These are phyloP conservation scores for Aspiorhynchus laticeps DNA, from an alignment of 2,113 vertebrate species.

Conservation along the genomic window DNA sequence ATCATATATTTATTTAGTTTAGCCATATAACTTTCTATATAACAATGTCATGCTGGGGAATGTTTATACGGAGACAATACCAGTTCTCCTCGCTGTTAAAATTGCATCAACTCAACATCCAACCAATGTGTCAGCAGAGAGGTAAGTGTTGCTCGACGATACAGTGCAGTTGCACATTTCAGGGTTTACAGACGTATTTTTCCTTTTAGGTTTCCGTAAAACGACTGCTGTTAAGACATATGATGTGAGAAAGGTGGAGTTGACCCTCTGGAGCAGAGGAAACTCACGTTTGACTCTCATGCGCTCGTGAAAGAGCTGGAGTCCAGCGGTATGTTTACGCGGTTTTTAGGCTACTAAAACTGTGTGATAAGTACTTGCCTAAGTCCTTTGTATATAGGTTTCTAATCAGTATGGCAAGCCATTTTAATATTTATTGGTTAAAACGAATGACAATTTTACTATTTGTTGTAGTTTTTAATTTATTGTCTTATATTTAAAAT, in stretches of 20 bases:
- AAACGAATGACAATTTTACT: background rate
- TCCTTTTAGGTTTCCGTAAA: conserved; percentile 74
- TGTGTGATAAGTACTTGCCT: background rate
- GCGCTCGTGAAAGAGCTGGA: too few species aligned
- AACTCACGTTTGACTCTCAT: too few species aligned
- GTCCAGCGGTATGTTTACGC: too few species aligned
- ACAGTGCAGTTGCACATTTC: background rate
- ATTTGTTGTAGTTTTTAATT: background rate
- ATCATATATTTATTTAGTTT: background rate
- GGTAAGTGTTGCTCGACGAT: conserved; percentile 20
- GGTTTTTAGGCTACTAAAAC: background rate
- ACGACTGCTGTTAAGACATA: conserved; percentile 67
- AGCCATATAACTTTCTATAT: background rate
- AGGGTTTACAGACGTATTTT: background rate
- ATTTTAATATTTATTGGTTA: background rate
- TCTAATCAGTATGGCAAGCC: background rate
- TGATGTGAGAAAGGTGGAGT: conserved; percentile 84
- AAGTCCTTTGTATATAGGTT: too few species aligned
- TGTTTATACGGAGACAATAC: conserved; percentile 25
- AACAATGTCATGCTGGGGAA: conserved; percentile 38
- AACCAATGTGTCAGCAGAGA: background rate
- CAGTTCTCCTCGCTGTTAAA: background rate
- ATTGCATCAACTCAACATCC: conserved; percentile 1
- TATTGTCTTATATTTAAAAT: background rate
- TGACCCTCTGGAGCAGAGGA: conserved; percentile 87